Conservation (phyloP, 2,888 invertebrate genomes). For the Dryococelus australis region DNA sequence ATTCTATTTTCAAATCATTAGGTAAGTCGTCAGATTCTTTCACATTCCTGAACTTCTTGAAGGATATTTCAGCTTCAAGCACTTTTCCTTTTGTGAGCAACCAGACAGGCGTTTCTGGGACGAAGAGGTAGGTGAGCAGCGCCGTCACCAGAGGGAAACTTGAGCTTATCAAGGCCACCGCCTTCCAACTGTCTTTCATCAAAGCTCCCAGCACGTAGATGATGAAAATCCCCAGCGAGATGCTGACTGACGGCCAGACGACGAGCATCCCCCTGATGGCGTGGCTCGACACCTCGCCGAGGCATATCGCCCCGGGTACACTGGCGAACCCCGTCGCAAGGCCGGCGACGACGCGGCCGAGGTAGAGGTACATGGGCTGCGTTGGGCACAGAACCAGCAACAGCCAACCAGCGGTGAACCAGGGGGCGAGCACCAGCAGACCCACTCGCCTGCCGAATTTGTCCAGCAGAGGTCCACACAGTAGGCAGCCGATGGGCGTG, state of each 20-base stretch:
- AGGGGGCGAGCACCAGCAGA: constrained; percentile 59
- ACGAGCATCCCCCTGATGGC: constrained; percentile 49
- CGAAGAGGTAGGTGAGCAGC: constrained; percentile 59
- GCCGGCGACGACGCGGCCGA: constrained; percentile 41
- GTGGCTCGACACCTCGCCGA: constrained; percentile 62
- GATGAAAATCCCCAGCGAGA: constrained; percentile 41
- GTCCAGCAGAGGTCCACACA: constrained; percentile 63
- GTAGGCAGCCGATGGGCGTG: constrained; percentile 63
- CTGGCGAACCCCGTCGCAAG: constrained; percentile 30
- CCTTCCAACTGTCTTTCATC: constrained; percentile 39
- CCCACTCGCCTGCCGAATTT: constrained; percentile 61
- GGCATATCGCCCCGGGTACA: constrained; percentile 59
- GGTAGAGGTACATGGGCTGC: constrained; percentile 31
- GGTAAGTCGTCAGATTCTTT: background rate
- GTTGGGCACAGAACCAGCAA: constrained; percentile 54
- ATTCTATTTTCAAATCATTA: background rate
- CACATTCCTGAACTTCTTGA: constrained; percentile 43
- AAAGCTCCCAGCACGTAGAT: constrained; percentile 40
- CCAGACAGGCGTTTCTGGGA: constrained; percentile 67
- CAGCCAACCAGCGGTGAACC: constrained; percentile 63
- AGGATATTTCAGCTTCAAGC: constrained; percentile 58
- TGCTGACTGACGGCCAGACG: constrained; percentile 44
- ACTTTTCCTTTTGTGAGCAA: constrained; percentile 59
- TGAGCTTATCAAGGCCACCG: constrained; percentile 37
- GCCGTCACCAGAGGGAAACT: constrained; percentile 60